Percentiles rank a stretch among this genome's conserved stretches.
These are phyloP conservation scores for Lumbricus terrestris DNA, from an alignment of 2,888 invertebrate species.

Conservation along the genomic window DNA sequence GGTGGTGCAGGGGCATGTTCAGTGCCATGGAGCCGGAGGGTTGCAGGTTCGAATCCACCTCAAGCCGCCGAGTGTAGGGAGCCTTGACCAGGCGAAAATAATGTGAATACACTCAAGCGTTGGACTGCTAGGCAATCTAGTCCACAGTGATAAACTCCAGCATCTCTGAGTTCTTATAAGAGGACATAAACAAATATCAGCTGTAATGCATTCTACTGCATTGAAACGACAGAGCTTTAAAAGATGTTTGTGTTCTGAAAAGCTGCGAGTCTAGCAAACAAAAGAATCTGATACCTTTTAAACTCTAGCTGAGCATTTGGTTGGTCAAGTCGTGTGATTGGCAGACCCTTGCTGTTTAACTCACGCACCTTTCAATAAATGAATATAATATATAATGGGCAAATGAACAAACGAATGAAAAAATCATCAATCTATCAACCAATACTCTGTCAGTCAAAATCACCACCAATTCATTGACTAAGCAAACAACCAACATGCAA, in stretches of 20 bases:
- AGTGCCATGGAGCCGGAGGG: too few species aligned
- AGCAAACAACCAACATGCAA: not conserved
- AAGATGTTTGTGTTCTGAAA: not conserved
- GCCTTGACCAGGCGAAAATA: not conserved
- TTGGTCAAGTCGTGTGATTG: slow-evolving; percentile 12
- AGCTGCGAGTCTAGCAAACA: not conserved
- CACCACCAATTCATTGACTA: not conserved
- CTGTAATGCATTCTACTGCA: not conserved
- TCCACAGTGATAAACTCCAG: not conserved
- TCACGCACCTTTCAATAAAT: not conserved
- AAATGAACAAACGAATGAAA: not conserved
- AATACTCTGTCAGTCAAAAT: not conserved
- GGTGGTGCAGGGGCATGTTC: too few species aligned
- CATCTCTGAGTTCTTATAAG: not conserved
- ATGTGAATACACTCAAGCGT: not conserved
- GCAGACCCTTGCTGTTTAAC: slow-evolving; percentile 7
- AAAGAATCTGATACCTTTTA: not conserved
- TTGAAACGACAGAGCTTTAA: not conserved
- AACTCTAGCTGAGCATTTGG: not conserved
- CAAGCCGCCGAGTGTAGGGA: too few species aligned
- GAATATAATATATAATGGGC: not conserved
- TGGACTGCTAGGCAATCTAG: not conserved
- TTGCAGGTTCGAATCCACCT: too few species aligned
- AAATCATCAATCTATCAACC: not conserved
- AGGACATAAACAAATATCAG: not conserved